Conservation (phyloP, 2,888 invertebrate species). For the Drosophila emarginata region DNA sequence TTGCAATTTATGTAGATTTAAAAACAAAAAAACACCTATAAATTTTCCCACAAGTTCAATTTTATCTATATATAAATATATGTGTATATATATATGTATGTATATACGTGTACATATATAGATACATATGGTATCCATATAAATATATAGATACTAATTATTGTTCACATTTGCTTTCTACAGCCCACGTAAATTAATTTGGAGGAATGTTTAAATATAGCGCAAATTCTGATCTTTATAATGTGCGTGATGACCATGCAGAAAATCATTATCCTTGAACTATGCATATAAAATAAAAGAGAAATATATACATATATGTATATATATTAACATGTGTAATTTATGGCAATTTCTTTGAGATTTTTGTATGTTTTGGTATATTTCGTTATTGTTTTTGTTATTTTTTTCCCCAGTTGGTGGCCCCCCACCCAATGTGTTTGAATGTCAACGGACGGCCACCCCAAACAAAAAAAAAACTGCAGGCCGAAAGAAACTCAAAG, state of each 20-base stretch:
- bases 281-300: constrained; percentile 1
- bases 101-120: background rate
- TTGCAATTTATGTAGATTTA: too few relatives aligned
- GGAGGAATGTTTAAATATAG: constrained; percentile 2
- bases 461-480: constrained; percentile 17
- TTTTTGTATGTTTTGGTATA: too few relatives aligned
- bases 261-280: constrained; percentile 12
- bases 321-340: constrained; percentile 47
- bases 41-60: background rate
- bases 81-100: background rate
- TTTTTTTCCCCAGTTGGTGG: constrained; percentile 13
- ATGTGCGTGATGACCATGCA: constrained; percentile 8
- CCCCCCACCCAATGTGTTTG: constrained; percentile 40
- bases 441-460: constrained; percentile 56
- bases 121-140: background rate
- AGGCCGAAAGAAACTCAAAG: constrained; percentile 47
- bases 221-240: background rate
- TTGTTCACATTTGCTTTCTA: background rate
- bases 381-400: too few relatives aligned
- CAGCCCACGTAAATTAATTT: constrained; percentile 2
- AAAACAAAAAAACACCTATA: background rate
- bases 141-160: background rate
- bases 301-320: constrained; percentile 19
- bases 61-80: background rate
- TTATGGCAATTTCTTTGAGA: constrained; percentile 57